These are phyloP conservation scores for Euborellia annulipes DNA, from an alignment of 1,140 invertebrate genomes.

Conservation along the genomic window DNA sequence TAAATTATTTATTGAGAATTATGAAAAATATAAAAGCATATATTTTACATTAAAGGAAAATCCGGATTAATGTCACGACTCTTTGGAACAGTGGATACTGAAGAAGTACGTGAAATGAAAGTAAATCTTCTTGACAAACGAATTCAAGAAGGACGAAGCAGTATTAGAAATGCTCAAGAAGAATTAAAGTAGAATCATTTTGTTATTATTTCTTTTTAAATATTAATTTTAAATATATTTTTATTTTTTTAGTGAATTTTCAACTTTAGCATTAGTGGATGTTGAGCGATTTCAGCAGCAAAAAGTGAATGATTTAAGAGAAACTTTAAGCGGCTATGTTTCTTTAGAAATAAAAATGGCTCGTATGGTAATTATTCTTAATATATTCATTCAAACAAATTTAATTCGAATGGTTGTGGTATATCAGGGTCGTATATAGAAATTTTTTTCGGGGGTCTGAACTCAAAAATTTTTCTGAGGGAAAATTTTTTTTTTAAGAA, in stretches of 20 bases:
- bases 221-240: too few species aligned
- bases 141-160: constrained; percentile 43
- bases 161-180: constrained; percentile 39
- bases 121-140: constrained; percentile 52
- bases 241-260: constrained; percentile 46
- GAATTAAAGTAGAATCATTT: constrained; percentile 38
- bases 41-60: constrained; percentile 35
- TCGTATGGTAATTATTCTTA: constrained; percentile 56
- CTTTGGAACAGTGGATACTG: constrained; percentile 64
- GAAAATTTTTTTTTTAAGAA: too few species aligned
- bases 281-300: constrained; percentile 64
- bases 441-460: too few species aligned
- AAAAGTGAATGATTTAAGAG: constrained; percentile 57
- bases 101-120: constrained; percentile 59
- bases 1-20: constrained; percentile 5
- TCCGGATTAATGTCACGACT: constrained; percentile 49
- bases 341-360: constrained; percentile 63
- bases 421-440: too few species aligned
- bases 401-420: too few species aligned
- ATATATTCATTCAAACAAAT: too few species aligned
- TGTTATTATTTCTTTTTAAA: too few species aligned
- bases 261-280: constrained; percentile 49
- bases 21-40: background rate
- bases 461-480: too few species aligned
- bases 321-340: constrained; percentile 58